These are phyloP conservation scores for Polyodon spathula DNA, from an alignment of 2,113 vertebrate species.

Conservation along the genomic window DNA sequence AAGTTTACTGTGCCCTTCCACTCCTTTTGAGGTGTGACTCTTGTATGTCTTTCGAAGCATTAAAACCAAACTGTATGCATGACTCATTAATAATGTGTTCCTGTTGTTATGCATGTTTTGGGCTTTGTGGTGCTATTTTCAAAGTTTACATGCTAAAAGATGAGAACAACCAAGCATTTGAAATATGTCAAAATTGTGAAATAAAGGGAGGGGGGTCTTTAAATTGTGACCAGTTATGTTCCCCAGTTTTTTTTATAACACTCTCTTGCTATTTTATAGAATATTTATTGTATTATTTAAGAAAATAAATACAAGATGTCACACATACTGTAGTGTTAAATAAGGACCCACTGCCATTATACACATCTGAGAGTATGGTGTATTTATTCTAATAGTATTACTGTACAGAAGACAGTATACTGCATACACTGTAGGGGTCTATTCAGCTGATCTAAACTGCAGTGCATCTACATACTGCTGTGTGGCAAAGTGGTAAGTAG, in stretches of 20 bases:
- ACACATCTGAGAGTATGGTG: slow-evolving; percentile 7
- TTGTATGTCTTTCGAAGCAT: slow-evolving; percentile 76
- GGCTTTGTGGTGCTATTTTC: slow-evolving; percentile 34
- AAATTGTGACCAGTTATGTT: slow-evolving; percentile 64
- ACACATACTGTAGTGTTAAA: slow-evolving; percentile 61
- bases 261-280: slow-evolving; percentile 60
- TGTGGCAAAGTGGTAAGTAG: too few relatives aligned
- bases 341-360: slow-evolving; percentile 49
- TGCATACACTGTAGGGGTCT: slow-evolving; percentile 33
- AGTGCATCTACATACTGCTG: too few relatives aligned
- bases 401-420: slow-evolving; percentile 32
- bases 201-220: slow-evolving; percentile 45
- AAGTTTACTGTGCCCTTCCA: slow-evolving; percentile 80
- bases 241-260: slow-evolving; percentile 42
- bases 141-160: slow-evolving; percentile 29
- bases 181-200: slow-evolving; percentile 52
- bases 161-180: slow-evolving; percentile 32
- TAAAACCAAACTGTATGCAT: slow-evolving; percentile 74
- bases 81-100: slow-evolving; percentile 64
- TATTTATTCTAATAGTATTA: too few relatives aligned
- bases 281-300: slow-evolving; percentile 78
- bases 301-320: slow-evolving; percentile 65
- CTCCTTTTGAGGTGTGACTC: slow-evolving; percentile 27
- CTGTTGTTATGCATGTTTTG: slow-evolving; percentile 46
- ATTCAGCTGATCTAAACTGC: slow-evolving; percentile 46